Evolutionary conservation across 2,797 vertebrate genomes (phyloP), one percentile per base, ranked within the genome.

Genomic region (Intellagama lesueurii): DNA sequence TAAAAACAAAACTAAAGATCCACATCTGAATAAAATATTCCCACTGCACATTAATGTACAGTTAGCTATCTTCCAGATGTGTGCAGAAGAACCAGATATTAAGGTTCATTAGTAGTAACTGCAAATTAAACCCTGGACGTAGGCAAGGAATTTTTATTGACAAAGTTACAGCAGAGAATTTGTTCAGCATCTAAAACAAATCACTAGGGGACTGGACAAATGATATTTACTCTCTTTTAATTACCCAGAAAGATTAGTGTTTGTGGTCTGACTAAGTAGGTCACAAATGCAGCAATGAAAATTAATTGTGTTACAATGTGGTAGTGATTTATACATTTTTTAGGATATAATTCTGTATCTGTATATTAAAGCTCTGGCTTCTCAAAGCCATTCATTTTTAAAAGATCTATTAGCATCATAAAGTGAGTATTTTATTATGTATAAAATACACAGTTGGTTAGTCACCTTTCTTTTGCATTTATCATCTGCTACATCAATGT

Each of bases 161-260:
- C 60, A 88, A 92, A 90, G 93, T 94, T 92, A 88, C 91, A 93
- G 90, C 68, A 32, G 87, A 82, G 35, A 94, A 90, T 94, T 91
- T 93, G 89, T 32, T 96, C 94, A 92, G 94, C 94, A 93, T 93
- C 94, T 94, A 91, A 95, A 94, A 94, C 92, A 93, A 95, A 94
- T 95, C 89, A 93, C 90, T 0, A 3, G 86, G 60, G 93, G 93
- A 93, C 94, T 81, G 90, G 91, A 95, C 96, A 93, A 96, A 96
- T 96, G 92, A 95, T 96, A 96, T 96, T 96, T 97, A 96, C 95
- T 94, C 89, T 92, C 85, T 92, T 96, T 93, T 97, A 96, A 97
- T 97, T 96, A 96, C 89, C 91, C 91, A 85, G 90, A 85, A 90
- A 96, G 95, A 96, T 96, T 96, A 95, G 92, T 92, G 91, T 95